These are phyloP conservation scores for Chloropsis cyanopogon DNA, from an alignment of 2,113 vertebrate species.

Conservation along the genomic window DNA sequence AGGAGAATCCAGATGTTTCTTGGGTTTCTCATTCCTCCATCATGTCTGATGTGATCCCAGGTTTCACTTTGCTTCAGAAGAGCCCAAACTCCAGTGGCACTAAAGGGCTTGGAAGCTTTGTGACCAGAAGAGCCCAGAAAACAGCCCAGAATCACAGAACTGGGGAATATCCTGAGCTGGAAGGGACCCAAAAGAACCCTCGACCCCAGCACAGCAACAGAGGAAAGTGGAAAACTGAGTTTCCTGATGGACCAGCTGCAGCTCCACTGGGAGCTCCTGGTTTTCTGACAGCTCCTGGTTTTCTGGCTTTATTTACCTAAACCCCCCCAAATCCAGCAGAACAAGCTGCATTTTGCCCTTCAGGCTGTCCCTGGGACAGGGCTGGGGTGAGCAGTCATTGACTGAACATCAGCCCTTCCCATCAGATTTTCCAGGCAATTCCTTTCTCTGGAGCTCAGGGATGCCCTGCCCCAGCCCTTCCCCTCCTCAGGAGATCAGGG, in stretches of 20 bases:
- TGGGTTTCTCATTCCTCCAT: neutral
- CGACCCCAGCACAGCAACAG: fast-evolving
- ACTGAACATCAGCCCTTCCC: neutral
- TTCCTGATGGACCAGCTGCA: neutral
- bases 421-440: neutral
- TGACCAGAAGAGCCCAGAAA: neutral
- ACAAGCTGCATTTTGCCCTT: neutral
- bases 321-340: neutral
- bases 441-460: neutral
- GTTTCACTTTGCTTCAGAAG: neutral
- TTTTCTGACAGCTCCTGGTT: neutral
- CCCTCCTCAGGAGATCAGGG: neutral
- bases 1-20: neutral
- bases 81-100: neutral
- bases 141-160: neutral
- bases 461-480: neutral
- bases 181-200: neutral
- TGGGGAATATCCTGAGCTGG: neutral
- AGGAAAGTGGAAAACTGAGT: fast-evolving
- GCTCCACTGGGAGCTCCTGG: neutral
- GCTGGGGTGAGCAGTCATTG: fast-evolving
- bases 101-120: neutral
- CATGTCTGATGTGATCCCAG: neutral
- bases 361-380: neutral
- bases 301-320: neutral